Percentiles rank a stretch among this genome's conserved stretches.
Conservation (phyloP, 2,113 vertebrate genomes). For the Mungos mungo region DNA sequence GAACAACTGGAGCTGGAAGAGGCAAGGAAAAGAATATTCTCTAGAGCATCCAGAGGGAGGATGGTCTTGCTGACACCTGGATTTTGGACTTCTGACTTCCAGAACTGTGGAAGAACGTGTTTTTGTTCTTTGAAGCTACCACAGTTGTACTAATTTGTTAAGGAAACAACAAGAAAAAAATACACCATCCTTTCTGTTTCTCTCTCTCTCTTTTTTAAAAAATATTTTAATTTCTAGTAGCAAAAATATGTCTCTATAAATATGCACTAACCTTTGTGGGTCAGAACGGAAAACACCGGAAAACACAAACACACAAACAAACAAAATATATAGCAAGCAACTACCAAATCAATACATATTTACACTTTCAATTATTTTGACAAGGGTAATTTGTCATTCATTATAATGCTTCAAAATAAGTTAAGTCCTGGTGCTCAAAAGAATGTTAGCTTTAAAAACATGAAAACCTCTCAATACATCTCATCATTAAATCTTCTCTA, state of each 20-base stretch:
- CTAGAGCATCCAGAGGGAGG: not conserved
- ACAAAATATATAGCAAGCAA: not conserved
- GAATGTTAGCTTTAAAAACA: not conserved
- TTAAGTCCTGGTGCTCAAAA: conserved; percentile 3
- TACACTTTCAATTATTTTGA: not conserved
- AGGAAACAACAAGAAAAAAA: not conserved
- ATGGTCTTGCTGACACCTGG: not conserved
- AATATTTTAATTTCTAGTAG: not conserved
- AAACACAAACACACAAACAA: not conserved
- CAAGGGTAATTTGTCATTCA: not conserved
- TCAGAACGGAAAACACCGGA: not conserved
- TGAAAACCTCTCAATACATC: not conserved
- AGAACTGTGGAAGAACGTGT: not conserved
- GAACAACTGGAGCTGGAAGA: not conserved
- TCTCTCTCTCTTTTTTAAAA: not conserved
- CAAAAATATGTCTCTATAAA: not conserved
- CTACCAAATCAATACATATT: not conserved
- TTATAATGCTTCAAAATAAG: not conserved
- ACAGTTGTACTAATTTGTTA: not conserved
- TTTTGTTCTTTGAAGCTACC: not conserved
- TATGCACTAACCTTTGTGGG: not conserved
- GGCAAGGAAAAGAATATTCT: not conserved
- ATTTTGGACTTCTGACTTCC: not conserved
- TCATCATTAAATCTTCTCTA: not conserved
- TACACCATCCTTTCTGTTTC: not conserved